Evolutionary conservation across 1,140 invertebrate genomes (phyloP), one percentile per base, ranked within the genome.

Genomic region (Nasonia longicornis): DNA sequence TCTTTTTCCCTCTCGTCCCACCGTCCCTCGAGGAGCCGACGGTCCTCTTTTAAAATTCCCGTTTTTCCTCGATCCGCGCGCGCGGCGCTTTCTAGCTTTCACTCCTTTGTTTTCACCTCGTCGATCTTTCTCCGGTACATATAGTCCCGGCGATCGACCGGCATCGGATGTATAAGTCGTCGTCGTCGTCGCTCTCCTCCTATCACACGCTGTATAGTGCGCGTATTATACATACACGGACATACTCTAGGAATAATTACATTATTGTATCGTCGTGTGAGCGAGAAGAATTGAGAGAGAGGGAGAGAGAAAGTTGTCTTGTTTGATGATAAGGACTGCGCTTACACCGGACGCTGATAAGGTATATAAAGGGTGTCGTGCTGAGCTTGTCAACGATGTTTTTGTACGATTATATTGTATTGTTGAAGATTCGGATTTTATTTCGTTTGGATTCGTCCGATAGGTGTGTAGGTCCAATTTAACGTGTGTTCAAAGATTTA

Each of bases 271-370:
- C 20, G 29, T 71, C 14, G 14, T 20, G 67, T 20, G 29, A 31
- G 67, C 16, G 16, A 73, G 20, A 26, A 12, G 2, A 52, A 74
- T 10, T 20, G 22, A 52, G 20, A 74, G 38, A 52, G 1, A 20
- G 72, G 31, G 71, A 52, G 42, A n/a, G 71, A 52, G n/a, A 52
- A n/a, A 26, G 16, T 0, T 42, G 35, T 35, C 38, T 52, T 20
- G 35, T 74, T 74, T 52, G 22, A 74, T 52, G 26, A 48, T 38
- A 2, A 74, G 22, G 72, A 74, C 45, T 74, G 45, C 38, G 22
- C 45, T 74, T 74, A 74, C 45, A 74, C 72, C 70, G 35, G 72
- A 74, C 22, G 35, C 66, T 29, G 20, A 42, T 35, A 6, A 35
- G 31, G 31, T 35, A 26, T 26, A 26, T 26, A 35, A 6, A 35